Evolutionary conservation across 1,140 invertebrate species (phyloP).

Genomic region (Formica selysi): DNA sequence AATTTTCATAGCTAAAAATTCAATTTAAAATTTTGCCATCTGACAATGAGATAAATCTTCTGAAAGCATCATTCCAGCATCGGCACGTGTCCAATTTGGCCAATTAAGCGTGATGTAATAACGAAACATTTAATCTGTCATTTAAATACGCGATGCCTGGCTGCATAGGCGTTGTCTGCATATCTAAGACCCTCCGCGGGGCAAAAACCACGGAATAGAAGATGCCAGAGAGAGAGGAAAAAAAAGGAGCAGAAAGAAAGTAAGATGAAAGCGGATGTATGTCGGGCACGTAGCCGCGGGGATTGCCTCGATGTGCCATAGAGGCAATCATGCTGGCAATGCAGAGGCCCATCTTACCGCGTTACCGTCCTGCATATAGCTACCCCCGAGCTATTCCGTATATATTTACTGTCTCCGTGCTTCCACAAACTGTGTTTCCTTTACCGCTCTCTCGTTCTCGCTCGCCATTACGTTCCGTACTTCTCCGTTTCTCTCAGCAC

Average conservation of each 20-base stretch:
- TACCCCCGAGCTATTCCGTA: slow-evolving; percentile 75
- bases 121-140: slow-evolving; percentile 74
- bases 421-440: slow-evolving; percentile 71
- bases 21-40: not conserved
- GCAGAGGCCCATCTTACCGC: slow-evolving; percentile 85
- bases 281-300: slow-evolving; percentile 86
- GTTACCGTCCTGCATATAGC: slow-evolving; percentile 82
- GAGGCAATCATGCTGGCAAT: slow-evolving; percentile 87
- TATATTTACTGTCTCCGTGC: slow-evolving; percentile 80
- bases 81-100: slow-evolving; percentile 74
- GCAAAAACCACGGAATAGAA: slow-evolving; percentile 72
- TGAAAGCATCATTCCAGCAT: slow-evolving; percentile 73
- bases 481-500: slow-evolving; percentile 57
- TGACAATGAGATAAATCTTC: not conserved
- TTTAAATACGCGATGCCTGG: slow-evolving; percentile 81
- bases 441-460: slow-evolving; percentile 48
- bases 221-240: slow-evolving; percentile 63
- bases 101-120: slow-evolving; percentile 80
- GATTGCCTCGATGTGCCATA: slow-evolving; percentile 87
- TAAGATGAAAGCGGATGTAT: slow-evolving; percentile 86
- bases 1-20: not conserved
- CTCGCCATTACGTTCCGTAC: slow-evolving; percentile 41
- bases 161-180: slow-evolving; percentile 75
- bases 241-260: slow-evolving; percentile 73
- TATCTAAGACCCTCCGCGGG: slow-evolving; percentile 78